Conservation (phyloP, 2,888 invertebrate genomes). For the Pantelozetes paolii region DNA sequence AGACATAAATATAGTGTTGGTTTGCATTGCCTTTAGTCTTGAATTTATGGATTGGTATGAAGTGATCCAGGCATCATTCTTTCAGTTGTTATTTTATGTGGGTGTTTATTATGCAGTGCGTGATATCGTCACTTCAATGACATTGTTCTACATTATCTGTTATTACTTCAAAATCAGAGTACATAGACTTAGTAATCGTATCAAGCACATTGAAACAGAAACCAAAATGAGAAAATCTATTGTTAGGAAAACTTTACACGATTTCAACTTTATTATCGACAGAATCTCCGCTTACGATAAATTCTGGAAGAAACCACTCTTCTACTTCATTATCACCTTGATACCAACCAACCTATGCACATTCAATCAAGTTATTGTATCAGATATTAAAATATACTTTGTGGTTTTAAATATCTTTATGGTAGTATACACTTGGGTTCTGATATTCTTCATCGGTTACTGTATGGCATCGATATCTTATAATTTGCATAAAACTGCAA, state of each 20-base stretch:
- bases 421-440: not conserved
- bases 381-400: not conserved
- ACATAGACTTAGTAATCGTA: not conserved
- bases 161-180: not conserved
- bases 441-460: not conserved
- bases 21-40: not conserved
- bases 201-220: not conserved
- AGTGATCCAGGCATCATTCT: not conserved
- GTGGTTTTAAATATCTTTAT: not conserved
- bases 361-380: not conserved
- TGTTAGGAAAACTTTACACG: not conserved
- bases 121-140: not conserved
- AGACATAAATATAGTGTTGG: not conserved
- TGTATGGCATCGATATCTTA: not conserved
- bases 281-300: not conserved
- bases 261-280: not conserved
- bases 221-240: not conserved
- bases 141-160: conserved; percentile 8
- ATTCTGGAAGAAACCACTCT: not conserved
- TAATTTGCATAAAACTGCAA: not conserved
- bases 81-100: not conserved
- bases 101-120: not conserved
- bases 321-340: not conserved
- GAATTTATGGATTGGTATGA: not conserved
- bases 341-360: not conserved